Percentiles rank a stretch among this genome's conserved stretches.
phyloP scores from a whole-genome alignment of 2,888 invertebrate species.

The Mythimna loreyi region DNA sequence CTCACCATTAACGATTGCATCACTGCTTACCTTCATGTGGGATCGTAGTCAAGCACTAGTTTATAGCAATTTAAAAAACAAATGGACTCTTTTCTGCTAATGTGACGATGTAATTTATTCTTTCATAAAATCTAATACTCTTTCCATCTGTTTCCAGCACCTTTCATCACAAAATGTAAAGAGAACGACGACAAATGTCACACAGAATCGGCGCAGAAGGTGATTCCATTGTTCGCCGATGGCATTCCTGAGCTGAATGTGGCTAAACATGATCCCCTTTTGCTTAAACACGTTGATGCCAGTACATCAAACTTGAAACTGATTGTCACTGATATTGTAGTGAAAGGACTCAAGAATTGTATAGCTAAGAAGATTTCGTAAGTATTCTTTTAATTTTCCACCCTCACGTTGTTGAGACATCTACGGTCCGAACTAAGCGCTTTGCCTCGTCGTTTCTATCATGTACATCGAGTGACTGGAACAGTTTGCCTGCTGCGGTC shows the following conservation, averaged over 20 bases:
- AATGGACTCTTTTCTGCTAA: too few relatives aligned
- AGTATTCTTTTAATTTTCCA: conserved; percentile 13
- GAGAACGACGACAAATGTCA: conserved; percentile 74
- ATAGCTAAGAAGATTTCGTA: conserved; percentile 70
- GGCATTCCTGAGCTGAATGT: conserved; percentile 75
- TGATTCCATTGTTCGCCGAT: conserved; percentile 66
- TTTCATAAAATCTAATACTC: conserved; percentile 12
- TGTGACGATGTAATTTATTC: not conserved
- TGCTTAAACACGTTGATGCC: conserved; percentile 72
- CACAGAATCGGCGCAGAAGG: conserved; percentile 66
- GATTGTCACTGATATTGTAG: conserved; percentile 65
- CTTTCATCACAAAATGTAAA: conserved; percentile 74
- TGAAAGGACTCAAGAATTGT: conserved; percentile 75
- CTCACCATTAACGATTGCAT: too few relatives aligned
- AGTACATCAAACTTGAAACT: conserved; percentile 71
- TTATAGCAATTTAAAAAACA: too few relatives aligned
- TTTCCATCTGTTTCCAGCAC: conserved; percentile 60
- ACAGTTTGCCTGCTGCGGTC: too few relatives aligned
- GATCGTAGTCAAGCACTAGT: too few relatives aligned
- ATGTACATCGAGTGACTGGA: too few relatives aligned
- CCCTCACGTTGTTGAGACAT: too few relatives aligned
- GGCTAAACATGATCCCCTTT: conserved; percentile 72
- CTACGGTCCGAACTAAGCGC: too few relatives aligned
- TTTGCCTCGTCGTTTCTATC: too few relatives aligned
- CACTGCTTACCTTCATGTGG: too few relatives aligned